Evolutionary conservation across 2,797 vertebrate species (phyloP).

Genomic region (Merluccius polli): DNA sequence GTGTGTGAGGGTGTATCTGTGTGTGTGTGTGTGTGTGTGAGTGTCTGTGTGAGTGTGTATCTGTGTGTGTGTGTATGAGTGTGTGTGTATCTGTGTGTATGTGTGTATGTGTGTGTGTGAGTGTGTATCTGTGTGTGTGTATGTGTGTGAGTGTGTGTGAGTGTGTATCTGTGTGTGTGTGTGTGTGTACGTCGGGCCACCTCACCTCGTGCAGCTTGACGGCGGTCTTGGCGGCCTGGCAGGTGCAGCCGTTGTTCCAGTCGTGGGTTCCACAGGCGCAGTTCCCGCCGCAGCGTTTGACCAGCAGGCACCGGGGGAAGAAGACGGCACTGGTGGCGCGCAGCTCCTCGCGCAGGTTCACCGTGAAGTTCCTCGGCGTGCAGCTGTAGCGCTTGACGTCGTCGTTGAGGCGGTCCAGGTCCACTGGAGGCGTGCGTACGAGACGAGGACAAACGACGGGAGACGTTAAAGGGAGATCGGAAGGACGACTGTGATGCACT

Average conservation of each 20-base stretch:
- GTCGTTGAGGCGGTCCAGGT: conserved; percentile 89
- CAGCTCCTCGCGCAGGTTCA: conserved; percentile 93
- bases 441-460: no score
- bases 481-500: not conserved
- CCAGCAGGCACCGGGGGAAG: conserved; percentile 93
- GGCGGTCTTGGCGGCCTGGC: conserved; percentile 79
- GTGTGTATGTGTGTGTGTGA: not conserved
- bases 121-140: conserved; percentile 2
- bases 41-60: not conserved
- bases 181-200: not conserved
- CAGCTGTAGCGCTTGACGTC: conserved; percentile 95
- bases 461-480: not conserved
- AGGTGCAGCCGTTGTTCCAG: conserved; percentile 86
- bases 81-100: no score
- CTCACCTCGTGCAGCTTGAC: conserved; percentile 89
- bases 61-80: no score
- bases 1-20: not conserved
- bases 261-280: conserved; percentile 85
- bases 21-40: not conserved
- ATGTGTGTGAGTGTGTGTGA: not conserved
- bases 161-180: not conserved
- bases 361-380: conserved; percentile 90
- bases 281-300: conserved; percentile 92
- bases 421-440: conserved; percentile 67
- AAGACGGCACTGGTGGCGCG: conserved; percentile 84